These are phyloP conservation scores for Hyla sarda DNA, from an alignment of 2,113 vertebrate genomes.

Conservation along the genomic window DNA sequence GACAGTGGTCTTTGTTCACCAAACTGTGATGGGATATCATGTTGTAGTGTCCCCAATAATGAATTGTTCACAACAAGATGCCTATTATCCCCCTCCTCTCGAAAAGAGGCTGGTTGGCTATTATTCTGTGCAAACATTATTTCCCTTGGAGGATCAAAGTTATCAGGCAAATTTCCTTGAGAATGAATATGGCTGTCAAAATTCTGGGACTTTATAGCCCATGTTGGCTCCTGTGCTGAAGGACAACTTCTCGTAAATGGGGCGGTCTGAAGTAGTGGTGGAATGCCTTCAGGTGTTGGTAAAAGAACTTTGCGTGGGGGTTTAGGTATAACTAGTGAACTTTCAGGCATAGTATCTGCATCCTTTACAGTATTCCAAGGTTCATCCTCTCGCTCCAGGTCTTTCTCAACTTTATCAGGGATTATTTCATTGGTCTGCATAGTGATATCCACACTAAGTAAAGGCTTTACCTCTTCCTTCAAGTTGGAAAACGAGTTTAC, in stretches of 20 bases:
- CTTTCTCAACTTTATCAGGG: slow-evolving; percentile 62
- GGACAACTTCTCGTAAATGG: slow-evolving; percentile 65
- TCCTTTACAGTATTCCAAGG: slow-evolving; percentile 58
- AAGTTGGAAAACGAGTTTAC: not conserved
- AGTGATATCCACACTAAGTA: not conserved
- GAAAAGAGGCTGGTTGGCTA: slow-evolving; percentile 63
- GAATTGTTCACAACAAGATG: slow-evolving; percentile 64
- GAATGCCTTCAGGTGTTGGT: slow-evolving; percentile 73
- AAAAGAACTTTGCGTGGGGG: slow-evolving; percentile 76
- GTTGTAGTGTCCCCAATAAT: slow-evolving; percentile 68
- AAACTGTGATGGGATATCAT: slow-evolving; percentile 71
- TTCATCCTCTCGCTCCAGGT: slow-evolving; percentile 57
- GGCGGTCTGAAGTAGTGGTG: slow-evolving; percentile 72
- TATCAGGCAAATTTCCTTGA: slow-evolving; percentile 67
- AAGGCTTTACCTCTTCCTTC: not conserved
- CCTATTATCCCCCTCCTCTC: slow-evolving; percentile 75
- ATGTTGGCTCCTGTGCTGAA: slow-evolving; percentile 60
- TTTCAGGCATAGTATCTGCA: slow-evolving; percentile 44
- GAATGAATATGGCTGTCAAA: slow-evolving; percentile 61
- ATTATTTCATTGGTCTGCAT: not conserved
- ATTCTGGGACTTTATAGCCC: slow-evolving; percentile 66
- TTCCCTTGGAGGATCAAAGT: slow-evolving; percentile 65
- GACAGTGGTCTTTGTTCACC: slow-evolving; percentile 71
- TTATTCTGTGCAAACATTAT: slow-evolving; percentile 64
- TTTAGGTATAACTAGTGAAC: slow-evolving; percentile 54